Conservation (phyloP, 2,113 vertebrate species). For the Pongo abelii region DNA sequence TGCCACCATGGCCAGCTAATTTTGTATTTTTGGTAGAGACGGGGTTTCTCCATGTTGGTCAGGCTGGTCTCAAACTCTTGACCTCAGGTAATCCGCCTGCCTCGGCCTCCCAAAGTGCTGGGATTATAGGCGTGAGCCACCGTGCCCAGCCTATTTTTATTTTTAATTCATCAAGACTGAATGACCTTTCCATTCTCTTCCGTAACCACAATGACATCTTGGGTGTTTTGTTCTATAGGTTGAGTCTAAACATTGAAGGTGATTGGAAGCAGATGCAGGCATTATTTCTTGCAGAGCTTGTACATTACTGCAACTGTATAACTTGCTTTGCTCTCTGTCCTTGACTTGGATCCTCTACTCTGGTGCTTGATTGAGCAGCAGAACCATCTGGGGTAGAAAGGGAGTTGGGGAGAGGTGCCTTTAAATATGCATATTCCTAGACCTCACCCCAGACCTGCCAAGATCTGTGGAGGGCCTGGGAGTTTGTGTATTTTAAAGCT, state of each 20-base stretch:
- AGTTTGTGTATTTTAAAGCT: background rate
- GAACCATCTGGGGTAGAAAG: background rate
- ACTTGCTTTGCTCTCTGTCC: background rate
- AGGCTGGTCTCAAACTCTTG: too few relatives aligned
- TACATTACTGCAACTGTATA: background rate
- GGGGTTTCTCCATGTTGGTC: too few relatives aligned
- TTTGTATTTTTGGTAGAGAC: too few relatives aligned
- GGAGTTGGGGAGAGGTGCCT: background rate
- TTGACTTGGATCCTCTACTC: background rate
- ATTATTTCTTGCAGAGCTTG: background rate
- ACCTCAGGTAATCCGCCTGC: too few relatives aligned
- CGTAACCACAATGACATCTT: background rate
- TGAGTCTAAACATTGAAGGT: background rate
- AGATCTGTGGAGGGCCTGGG: background rate
- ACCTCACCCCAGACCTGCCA: background rate
- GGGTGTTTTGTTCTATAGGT: background rate
- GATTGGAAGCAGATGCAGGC: background rate
- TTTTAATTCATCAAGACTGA: background rate
- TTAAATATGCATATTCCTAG: background rate
- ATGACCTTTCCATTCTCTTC: background rate
- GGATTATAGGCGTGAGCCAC: too few relatives aligned
- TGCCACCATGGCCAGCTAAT: too few relatives aligned
- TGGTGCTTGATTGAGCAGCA: background rate
- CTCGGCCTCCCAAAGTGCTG: too few relatives aligned
- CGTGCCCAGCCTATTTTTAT: too few relatives aligned